Evolutionary conservation across 1,140 invertebrate species (phyloP).

Genomic region (Mercenaria mercenaria): DNA sequence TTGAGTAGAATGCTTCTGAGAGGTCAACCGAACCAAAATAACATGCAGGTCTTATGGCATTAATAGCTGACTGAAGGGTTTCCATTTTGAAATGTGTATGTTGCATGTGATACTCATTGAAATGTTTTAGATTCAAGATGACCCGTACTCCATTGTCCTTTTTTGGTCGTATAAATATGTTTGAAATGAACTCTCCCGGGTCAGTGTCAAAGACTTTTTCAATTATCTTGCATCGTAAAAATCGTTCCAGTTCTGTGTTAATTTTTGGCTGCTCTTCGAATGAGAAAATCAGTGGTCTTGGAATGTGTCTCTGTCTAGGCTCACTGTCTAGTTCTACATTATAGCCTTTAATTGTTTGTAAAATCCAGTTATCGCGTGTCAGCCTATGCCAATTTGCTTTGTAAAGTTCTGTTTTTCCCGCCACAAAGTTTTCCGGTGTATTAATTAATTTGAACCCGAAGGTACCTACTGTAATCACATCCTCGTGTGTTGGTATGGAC

Average conservation of each 20-base stretch:
- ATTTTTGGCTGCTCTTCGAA: neutral
- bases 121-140: constrained; percentile 9
- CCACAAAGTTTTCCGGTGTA: constrained; percentile 14
- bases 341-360: neutral
- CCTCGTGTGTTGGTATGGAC: neutral
- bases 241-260: neutral
- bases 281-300: neutral
- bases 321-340: neutral
- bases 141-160: neutral
- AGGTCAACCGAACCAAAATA: constrained; percentile 26
- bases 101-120: neutral
- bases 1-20: constrained; percentile 17
- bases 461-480: neutral
- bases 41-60: neutral
- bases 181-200: neutral
- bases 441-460: neutral
- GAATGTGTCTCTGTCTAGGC: neutral
- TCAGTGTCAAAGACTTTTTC: neutral
- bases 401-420: neutral
- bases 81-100: constrained; percentile 56
- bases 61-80: neutral
- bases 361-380: constrained; percentile 3
- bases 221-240: neutral
- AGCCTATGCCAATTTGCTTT: neutral
- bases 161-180: constrained; percentile 22